Conservation (phyloP, 2,797 vertebrate species). For the Mormyrops boulengeri region DNA sequence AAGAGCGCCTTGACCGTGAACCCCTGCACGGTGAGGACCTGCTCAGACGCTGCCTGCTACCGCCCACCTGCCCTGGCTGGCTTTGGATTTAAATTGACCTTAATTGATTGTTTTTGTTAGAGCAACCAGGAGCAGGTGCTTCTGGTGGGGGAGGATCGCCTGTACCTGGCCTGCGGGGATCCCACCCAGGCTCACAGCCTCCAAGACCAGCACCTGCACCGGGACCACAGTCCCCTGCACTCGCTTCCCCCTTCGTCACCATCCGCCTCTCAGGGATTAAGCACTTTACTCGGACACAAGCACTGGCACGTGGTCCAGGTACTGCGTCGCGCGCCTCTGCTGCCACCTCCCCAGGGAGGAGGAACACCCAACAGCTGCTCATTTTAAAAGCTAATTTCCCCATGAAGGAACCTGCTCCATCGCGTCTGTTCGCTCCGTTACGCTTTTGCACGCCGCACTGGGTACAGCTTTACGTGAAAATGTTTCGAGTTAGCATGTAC, state of each 20-base stretch:
- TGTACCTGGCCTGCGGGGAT: slow-evolving; percentile 94
- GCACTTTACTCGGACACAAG: slow-evolving; percentile 98
- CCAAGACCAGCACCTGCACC: slow-evolving; percentile 56
- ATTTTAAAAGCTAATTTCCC: neutral
- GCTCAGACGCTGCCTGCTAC: neutral
- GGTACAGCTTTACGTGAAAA: neutral
- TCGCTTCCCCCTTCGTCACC: slow-evolving; percentile 57
- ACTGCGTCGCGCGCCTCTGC: neutral
- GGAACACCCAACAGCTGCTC: neutral
- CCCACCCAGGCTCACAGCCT: slow-evolving; percentile 74
- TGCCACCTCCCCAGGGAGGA: neutral
- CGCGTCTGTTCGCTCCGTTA: neutral
- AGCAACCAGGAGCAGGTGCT: slow-evolving; percentile 98
- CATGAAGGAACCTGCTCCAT: neutral
- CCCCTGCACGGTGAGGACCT: slow-evolving; percentile 87
- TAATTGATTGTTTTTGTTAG: slow-evolving; percentile 48
- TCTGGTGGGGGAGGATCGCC: slow-evolving; percentile 92
- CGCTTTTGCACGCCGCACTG: neutral
- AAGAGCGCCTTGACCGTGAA: slow-evolving; percentile 97
- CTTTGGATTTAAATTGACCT: neutral
- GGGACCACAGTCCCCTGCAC: slow-evolving; percentile 63
- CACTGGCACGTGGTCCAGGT: slow-evolving; percentile 96
- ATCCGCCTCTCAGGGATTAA: slow-evolving; percentile 89
- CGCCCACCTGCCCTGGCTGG: neutral
- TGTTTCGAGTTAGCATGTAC: neutral